Conservation (phyloP, 92 coral and sea anemone genomes). For the Phenganax subtilis region DNA sequence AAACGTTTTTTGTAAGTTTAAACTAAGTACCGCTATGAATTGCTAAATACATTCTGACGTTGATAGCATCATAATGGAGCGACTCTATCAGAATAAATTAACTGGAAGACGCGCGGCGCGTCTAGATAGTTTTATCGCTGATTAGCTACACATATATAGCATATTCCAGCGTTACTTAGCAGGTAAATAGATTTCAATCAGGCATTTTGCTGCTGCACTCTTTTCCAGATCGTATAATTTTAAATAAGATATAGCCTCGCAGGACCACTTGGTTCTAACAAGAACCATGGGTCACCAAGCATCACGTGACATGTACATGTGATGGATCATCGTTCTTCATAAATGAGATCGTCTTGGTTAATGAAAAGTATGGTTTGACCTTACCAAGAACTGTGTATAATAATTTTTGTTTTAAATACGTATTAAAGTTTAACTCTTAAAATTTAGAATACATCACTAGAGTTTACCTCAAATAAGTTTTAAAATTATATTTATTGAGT, state of each 20-base stretch:
- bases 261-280: too few species aligned
- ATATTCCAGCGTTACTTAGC: not conserved
- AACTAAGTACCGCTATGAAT: constrained; percentile 28
- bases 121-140: constrained; percentile 5
- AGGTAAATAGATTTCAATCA: constrained; percentile 19
- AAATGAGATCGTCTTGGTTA: not conserved
- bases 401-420: not conserved
- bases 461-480: too few species aligned
- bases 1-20: constrained; percentile 34
- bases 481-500: too few species aligned
- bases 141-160: not conserved
- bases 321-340: not conserved
- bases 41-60: constrained; percentile 33
- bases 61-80: constrained; percentile 18
- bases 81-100: constrained; percentile 10
- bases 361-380: not conserved
- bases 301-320: too few species aligned
- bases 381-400: not conserved
- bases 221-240: too few species aligned
- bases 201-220: not conserved
- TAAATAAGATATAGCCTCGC: too few species aligned
- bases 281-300: too few species aligned
- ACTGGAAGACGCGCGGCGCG: constrained; percentile 35
- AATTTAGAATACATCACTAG: too few species aligned
- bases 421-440: not conserved